A percentile compares a stretch with the other conserved stretches of the same genome.
These are phyloP conservation scores for Calliopum simillimum DNA, from an alignment of 2,888 invertebrate species.

Conservation along the genomic window DNA sequence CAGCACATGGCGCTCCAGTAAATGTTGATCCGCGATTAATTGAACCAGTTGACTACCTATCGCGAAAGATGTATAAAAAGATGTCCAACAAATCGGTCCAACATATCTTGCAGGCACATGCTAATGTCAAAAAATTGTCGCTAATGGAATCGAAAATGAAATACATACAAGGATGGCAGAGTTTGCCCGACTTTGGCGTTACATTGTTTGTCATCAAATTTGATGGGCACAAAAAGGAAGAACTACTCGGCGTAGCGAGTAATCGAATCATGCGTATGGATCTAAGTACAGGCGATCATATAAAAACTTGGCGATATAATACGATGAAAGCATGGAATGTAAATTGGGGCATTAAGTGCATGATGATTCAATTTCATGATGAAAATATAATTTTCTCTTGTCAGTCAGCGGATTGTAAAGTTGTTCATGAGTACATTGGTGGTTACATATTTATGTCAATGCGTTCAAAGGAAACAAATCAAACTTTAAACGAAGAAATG, in stretches of 20 bases:
- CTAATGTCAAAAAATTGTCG: slow-evolving; percentile 91
- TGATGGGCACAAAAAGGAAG: slow-evolving; percentile 87
- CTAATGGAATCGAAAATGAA: slow-evolving; percentile 94
- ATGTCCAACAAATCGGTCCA: slow-evolving; percentile 88
- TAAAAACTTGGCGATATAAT: slow-evolving; percentile 97
- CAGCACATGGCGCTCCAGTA: slow-evolving; percentile 80
- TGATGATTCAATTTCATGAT: slow-evolving; percentile 97
- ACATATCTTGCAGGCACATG: slow-evolving; percentile 94
- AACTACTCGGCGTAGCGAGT: slow-evolving; percentile 91
- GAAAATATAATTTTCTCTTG: slow-evolving; percentile 94
- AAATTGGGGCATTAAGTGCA: slow-evolving; percentile 99
- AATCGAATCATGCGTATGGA: slow-evolving; percentile 97
- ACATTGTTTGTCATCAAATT: slow-evolving; percentile 95
- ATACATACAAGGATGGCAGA: slow-evolving; percentile 98
- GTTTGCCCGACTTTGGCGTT: slow-evolving; percentile 94
- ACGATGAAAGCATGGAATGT: slow-evolving; percentile 99
- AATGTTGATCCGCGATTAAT: slow-evolving; percentile 80
- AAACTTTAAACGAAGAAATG: slow-evolving; percentile 93
- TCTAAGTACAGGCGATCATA: slow-evolving; percentile 89
- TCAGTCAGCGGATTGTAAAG: slow-evolving; percentile 97
- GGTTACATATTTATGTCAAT: slow-evolving; percentile 99
- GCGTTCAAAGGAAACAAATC: slow-evolving; percentile 97
- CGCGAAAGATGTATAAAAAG: slow-evolving; percentile 87
- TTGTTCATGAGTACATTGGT: slow-evolving; percentile 98
- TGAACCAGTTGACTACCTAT: slow-evolving; percentile 89